Conservation (phyloP, 2,888 invertebrate species). For the Mellilla xanthometata region DNA sequence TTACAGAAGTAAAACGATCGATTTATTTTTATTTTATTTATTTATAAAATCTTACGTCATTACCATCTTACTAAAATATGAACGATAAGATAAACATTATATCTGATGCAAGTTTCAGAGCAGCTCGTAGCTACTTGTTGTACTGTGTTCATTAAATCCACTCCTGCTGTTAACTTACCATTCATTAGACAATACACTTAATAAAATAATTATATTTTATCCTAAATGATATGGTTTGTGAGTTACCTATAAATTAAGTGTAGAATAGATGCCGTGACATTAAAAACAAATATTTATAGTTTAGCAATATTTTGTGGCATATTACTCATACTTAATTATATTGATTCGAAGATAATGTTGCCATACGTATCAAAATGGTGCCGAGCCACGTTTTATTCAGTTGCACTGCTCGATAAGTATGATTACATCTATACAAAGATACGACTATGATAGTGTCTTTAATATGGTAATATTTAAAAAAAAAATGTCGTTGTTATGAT, state of each 20-base stretch:
- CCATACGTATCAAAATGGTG: too few species aligned
- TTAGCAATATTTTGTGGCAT: neutral
- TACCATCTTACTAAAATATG: conserved; percentile 17
- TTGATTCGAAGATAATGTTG: too few species aligned
- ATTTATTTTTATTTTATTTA: conserved; percentile 1
- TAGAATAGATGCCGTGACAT: too few species aligned
- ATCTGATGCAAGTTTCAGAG: conserved; percentile 6
- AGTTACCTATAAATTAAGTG: conserved; percentile 40
- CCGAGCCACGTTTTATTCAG: too few species aligned
- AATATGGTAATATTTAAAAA: neutral
- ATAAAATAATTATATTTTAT: conserved; percentile 40
- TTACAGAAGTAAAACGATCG: neutral
- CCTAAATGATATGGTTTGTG: conserved; percentile 71
- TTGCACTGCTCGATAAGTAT: too few species aligned
- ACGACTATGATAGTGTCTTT: neutral
- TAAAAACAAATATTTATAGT: too few species aligned
- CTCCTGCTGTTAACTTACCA: conserved; percentile 13
- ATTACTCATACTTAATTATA: too few species aligned
- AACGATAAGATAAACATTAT: conserved; percentile 15
- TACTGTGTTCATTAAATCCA: conserved; percentile 18
- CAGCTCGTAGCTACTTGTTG: conserved; percentile 12
- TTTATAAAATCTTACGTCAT: conserved; percentile 21
- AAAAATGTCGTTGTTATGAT: neutral
- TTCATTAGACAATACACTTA: conserved; percentile 6
- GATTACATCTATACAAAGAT: too few species aligned